These are phyloP conservation scores for Xylocopa sonorina DNA, from an alignment of 1,140 invertebrate genomes.

Conservation along the genomic window DNA sequence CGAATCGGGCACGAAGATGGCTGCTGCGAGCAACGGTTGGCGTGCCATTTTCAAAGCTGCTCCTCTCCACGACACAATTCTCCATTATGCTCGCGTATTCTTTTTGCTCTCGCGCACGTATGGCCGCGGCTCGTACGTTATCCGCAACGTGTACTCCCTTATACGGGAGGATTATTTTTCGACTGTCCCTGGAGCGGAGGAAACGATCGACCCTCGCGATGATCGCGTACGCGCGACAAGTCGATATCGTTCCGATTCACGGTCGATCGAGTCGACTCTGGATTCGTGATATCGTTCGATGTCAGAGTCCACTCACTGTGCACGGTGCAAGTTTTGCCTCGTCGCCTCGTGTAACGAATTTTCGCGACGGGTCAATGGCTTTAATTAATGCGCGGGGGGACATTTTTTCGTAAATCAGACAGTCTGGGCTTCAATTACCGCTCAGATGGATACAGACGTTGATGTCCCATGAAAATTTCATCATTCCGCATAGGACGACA, in stretches of 20 bases:
- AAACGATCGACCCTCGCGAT: too few species aligned
- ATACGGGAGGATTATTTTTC: too few species aligned
- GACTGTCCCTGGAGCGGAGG: too few species aligned
- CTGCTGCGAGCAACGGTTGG: constrained; percentile 36
- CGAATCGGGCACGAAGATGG: constrained; percentile 5
- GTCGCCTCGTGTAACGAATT: constrained; percentile 47
- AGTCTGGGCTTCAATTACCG: constrained; percentile 53
- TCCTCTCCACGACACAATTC: constrained; percentile 51
- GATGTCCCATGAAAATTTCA: background rate
- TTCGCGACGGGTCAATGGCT: constrained; percentile 34
- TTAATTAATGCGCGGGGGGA: constrained; percentile 50
- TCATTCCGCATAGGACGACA: background rate
- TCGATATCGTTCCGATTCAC: constrained; percentile 41
- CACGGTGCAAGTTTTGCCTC: constrained; percentile 15
- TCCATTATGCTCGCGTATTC: constrained; percentile 45
- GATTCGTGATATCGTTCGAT: constrained; percentile 47
- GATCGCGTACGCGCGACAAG: too few species aligned
- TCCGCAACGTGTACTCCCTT: constrained; percentile 1
- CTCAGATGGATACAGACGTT: constrained; percentile 5
- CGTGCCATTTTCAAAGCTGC: constrained; percentile 60
- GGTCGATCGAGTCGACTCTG: constrained; percentile 50
- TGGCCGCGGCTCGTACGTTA: constrained; percentile 33
- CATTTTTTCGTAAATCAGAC: constrained; percentile 54
- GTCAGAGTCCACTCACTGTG: constrained; percentile 5
- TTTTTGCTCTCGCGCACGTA: too few species aligned